phyloP scores from a whole-genome alignment of 92 coral and sea anemone genomes.

The Epizoanthus scotinus region DNA sequence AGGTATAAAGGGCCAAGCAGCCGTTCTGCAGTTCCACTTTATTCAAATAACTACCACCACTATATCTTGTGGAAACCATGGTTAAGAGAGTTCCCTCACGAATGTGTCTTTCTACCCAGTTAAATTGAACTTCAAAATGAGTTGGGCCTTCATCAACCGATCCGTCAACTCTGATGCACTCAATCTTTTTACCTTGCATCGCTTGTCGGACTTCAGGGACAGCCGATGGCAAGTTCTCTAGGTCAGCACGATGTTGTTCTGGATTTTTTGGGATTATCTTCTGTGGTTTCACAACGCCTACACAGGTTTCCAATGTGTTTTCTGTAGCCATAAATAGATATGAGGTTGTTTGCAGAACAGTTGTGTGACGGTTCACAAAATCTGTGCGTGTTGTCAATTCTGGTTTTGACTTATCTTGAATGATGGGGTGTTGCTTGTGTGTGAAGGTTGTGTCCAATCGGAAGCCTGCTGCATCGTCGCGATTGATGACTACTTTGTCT shows the following conservation, averaged over 20 bases:
- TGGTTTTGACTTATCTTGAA: slow-evolving; percentile 41
- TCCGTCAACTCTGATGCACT: slow-evolving; percentile 55
- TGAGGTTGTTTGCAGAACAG: slow-evolving; percentile 48
- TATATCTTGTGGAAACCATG: slow-evolving; percentile 56
- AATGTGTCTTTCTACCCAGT: slow-evolving; percentile 54
- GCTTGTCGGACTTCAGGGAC: slow-evolving; percentile 20
- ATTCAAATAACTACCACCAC: slow-evolving; percentile 59
- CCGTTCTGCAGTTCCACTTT: slow-evolving; percentile 61
- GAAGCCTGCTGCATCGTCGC: too few species aligned
- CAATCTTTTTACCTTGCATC: slow-evolving; percentile 31
- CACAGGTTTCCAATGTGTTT: slow-evolving; percentile 49
- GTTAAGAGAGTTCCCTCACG: slow-evolving; percentile 58
- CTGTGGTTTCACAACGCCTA: slow-evolving; percentile 58
- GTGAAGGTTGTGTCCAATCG: slow-evolving; percentile 54
- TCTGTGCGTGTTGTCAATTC: slow-evolving; percentile 57
- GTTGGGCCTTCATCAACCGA: slow-evolving; percentile 47
- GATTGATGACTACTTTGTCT: slow-evolving; percentile 49
- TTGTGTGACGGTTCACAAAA: slow-evolving; percentile 50
- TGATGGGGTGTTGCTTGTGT: slow-evolving; percentile 50
- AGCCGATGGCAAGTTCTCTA: slow-evolving; percentile 12
- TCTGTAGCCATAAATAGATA: slow-evolving; percentile 45
- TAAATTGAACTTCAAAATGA: slow-evolving; percentile 30
- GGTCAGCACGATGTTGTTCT: slow-evolving; percentile 51
- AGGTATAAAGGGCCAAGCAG: slow-evolving; percentile 44
- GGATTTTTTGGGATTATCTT: slow-evolving; percentile 50